Percentiles rank a stretch among this genome's conserved stretches.
phyloP scores from a whole-genome alignment of 2,797 vertebrate species.

The Mycteria americana region DNA sequence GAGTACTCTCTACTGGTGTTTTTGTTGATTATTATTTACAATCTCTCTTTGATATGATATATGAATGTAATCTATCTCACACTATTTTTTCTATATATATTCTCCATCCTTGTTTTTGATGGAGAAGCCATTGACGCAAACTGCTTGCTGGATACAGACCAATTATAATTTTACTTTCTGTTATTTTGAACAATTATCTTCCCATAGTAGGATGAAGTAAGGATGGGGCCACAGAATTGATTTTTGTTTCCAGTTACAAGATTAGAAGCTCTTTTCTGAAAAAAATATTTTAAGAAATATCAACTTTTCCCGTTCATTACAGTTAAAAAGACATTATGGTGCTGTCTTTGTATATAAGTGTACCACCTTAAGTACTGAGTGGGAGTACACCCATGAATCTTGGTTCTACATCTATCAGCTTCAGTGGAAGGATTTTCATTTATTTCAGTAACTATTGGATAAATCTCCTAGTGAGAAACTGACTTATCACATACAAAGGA shows the following conservation, averaged over 20 bases:
- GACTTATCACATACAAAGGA: neutral
- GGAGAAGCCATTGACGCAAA: neutral
- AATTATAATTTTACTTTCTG: neutral
- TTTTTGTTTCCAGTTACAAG: neutral
- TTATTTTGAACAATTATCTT: neutral
- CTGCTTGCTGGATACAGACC: neutral
- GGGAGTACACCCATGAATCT: neutral
- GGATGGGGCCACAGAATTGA: neutral
- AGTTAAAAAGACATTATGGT: neutral
- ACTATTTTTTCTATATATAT: neutral
- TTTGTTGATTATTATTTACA: neutral
- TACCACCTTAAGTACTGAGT: neutral
- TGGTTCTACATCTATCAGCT: neutral
- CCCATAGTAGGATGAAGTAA: neutral
- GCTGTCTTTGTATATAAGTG: neutral
- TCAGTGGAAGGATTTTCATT: neutral
- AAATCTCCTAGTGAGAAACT: neutral
- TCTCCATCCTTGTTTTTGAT: neutral
- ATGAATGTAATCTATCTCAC: neutral
- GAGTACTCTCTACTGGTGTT: neutral
- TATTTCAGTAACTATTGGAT: neutral
- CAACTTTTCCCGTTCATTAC: neutral
- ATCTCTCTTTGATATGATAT: fast-evolving
- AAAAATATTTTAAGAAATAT: neutral
- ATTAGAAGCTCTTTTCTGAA: neutral